These are phyloP conservation scores for Coreoperca whiteheadi DNA, from an alignment of 2,113 vertebrate genomes.

Conservation along the genomic window DNA sequence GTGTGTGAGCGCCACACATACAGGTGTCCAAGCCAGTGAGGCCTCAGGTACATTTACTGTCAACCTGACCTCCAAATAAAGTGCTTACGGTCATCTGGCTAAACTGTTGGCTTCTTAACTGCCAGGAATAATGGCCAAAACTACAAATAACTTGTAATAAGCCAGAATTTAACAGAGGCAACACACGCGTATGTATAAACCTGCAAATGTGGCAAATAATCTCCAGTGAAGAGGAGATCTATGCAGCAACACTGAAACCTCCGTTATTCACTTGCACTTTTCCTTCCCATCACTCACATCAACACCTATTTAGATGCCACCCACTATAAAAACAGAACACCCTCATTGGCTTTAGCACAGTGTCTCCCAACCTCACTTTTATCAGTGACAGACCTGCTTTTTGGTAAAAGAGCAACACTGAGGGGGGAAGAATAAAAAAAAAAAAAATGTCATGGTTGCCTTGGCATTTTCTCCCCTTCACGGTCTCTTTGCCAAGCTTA, in stretches of 20 bases:
- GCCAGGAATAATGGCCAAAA: neutral
- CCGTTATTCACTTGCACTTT: constrained; percentile 28
- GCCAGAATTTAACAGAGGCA: neutral
- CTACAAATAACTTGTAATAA: neutral
- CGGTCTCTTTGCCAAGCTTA: constrained; percentile 59
- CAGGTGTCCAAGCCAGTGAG: neutral
- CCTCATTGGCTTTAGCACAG: constrained; percentile 8
- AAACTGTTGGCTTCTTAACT: neutral
- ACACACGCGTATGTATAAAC: neutral
- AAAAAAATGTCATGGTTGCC: constrained; percentile 54
- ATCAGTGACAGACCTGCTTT: constrained; percentile 66
- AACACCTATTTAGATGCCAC: constrained; percentile 28
- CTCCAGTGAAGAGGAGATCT: constrained; percentile 1
- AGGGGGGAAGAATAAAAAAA: constrained; percentile 1
- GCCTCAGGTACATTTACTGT: neutral
- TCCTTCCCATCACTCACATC: constrained; percentile 48
- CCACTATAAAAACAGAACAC: constrained; percentile 41
- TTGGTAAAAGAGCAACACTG: constrained; percentile 52
- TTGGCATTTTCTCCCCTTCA: constrained; percentile 65
- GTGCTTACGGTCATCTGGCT: neutral
- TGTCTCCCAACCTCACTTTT: constrained; percentile 52
- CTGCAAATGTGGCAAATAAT: neutral
- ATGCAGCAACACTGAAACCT: constrained; percentile 20
- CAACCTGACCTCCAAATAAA: neutral
- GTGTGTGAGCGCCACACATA: too few relatives aligned